Base-by-base conservation (phyloP, 2,888 invertebrate species). In the Agriopis marginaria region DNA sequence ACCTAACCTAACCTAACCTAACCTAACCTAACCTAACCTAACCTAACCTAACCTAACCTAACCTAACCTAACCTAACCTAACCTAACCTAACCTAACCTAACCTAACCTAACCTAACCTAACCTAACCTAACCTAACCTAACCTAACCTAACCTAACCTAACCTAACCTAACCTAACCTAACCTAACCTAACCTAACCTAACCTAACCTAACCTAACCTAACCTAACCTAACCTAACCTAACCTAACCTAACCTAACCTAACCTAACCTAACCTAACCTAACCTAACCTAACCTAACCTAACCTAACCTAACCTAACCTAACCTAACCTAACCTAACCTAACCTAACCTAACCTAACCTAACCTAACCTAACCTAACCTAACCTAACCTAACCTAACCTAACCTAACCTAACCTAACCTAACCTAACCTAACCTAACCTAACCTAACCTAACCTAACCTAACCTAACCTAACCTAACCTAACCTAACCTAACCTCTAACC, bases 241-340 rank as follows among this genome's bases (percentile, higher is more conserved):
- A 40, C 55, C 39, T 40, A 42, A 66, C 68, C 68, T 71, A 71
- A 71, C 71, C 71, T 62, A 70, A 70, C 68, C 71, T 68, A 68
- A 71, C 71, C 71, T 62, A 71, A 63, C 66, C 75, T 72, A 67
- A 71, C 72, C 72, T 74, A 72, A 73, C 66, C 66, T 63, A 58
- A 62, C 58, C 60, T 60, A 66, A 53, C 60, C 60, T 66, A 60
- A 60, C 66, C 75, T 72, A 72, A 73, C 73, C 75, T 72, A 67
- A 71, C 72, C 72, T 75, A 72, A 74, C 66, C 68, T 61, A 55
- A 66, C 54, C 60, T 60, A 66, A 60, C 60, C 60, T 63, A 63
- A 63, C 63, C 63, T 63, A 63, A 63, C 64, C 64, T 64, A 63
- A 64, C 64, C 64, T 64, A 64, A 64, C 64, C 64, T 64, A 64